Base-by-base conservation (phyloP, 1,140 invertebrate genomes). In the Zaprionus nigranus region DNA sequence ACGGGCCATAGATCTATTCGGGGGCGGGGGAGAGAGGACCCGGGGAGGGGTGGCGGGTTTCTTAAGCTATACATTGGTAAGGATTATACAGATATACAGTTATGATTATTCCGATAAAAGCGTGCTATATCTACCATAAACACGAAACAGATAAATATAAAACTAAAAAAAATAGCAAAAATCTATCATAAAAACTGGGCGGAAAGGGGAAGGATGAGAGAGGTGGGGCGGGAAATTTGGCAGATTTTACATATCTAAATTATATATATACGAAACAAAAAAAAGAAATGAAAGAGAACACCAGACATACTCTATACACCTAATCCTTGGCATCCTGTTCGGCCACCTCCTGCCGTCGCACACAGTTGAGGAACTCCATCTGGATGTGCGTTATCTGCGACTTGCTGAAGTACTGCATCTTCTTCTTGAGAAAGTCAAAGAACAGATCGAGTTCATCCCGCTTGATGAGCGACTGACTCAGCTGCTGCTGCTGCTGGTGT, bases 251-350 rank as follows among this genome's bases (percentile, higher is more conserved):
- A 79, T 66, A 79, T 60, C 76, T 79, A 79, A 66, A 56, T 38
- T 26, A 43, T 22, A 22, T 43, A 53, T 26, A 56, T 24, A 24
- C 46, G 46, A n/a, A n/a, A n/a, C 7, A 59, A 24, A 59, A 59
- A 43, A 64, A 28, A 17, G n/a, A 64, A 11, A 38, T 38, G 26
- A 13, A 20, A 38, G 15, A 7, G 5, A 51, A 65, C 63, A 34
- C 20, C 24, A 17, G 24, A 26, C 20, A 26, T 7, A 34, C 30
- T 51, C 26, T 30, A 49, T 30, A 49, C 1, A 38, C 36, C 71
- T 93, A 96, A 98, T 93, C 95, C 96, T 1, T 97, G 98, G 86
- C 97, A 95, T 94, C 94, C 97, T 66, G 94, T 95, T 82, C 95
- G 96, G 71, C 81, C 34, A 78, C 76, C 71, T 92, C 91, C 65